Evolutionary conservation across 2,113 vertebrate species (phyloP).

Genomic region (Hystrix cristata): DNA sequence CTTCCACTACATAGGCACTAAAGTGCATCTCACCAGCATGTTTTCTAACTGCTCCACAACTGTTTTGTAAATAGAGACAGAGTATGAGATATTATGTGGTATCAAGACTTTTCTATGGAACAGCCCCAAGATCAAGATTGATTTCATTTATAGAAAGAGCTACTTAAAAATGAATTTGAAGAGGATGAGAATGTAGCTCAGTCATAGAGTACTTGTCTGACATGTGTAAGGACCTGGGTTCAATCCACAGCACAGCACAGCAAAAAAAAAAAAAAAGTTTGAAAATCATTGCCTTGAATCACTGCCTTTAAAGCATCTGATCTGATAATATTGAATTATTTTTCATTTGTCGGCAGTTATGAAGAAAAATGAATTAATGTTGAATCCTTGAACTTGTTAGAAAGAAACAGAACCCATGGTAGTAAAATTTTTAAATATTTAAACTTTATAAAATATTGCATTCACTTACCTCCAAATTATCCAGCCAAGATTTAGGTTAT

Average conservation of each 20-base stretch:
- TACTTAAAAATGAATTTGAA: not conserved
- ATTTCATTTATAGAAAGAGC: conserved; percentile 16
- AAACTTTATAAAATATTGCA: conserved; percentile 50
- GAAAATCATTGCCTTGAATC: conserved; percentile 26
- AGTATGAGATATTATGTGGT: not conserved
- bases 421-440: conserved; percentile 1
- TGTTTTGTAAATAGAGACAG: not conserved
- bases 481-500: not conserved
- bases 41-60: not conserved
- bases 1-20: not conserved
- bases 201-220: not conserved
- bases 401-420: not conserved
- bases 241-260: not conserved
- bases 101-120: not conserved
- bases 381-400: conserved; percentile 60
- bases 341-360: conserved; percentile 47
- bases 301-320: not conserved
- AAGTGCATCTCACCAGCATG: not conserved
- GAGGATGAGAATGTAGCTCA: not conserved
- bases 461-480: conserved; percentile 40
- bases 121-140: not conserved
- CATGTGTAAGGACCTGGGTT: not conserved
- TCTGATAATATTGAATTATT: conserved; percentile 23
- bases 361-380: conserved; percentile 49
- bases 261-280: not conserved